Evolutionary conservation across 2,888 invertebrate genomes (phyloP), one percentile per base, ranked within the genome.

Genomic region (Hyposoter didymator): DNA sequence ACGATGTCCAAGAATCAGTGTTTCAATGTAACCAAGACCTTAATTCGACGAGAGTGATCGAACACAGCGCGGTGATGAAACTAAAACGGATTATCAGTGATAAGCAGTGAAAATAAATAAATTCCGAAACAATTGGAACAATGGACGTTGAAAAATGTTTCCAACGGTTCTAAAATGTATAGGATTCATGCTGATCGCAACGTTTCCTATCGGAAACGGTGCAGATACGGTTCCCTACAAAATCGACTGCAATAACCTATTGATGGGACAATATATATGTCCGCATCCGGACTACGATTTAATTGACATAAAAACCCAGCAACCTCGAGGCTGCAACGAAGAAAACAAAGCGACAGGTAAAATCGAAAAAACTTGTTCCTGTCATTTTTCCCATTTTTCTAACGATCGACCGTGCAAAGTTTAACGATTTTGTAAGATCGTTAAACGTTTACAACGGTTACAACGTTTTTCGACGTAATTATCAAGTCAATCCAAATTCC

Each of bases 241-340:
- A 84, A 95, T 96, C 45, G 96, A 97, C 91, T 98, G 98, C 92
- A 96, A 94, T 90, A 96, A 95, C 72, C 94, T 98, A 89, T 95
- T 96, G 89, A 95, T 97, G 95, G 98, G 98, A 0, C 98, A 98
- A 90, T 98, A 95, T 90, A 95, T 97, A 86, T 98, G 98, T 92
- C 97, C 97, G 0, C 96, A 97, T 94, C 97, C 97, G 7, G 95
- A 95, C 87, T 96, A 95, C 88, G 96, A 97, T 90, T 94, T 94
- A 82, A 98, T 99, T 90, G 98, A 99, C 93, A 96, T 96, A 0
- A 96, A 96, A 91, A 99, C 99, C 0, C 99, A 99, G 93, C 98
- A 99, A 92, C 96, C 97, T 47, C 94, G 94, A 88, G 97, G 97
- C 82, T 99, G 99, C 93, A 96, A 96, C 1, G 94, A 96, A 89